phyloP scores from a whole-genome alignment of 2,113 vertebrate species.

The Nannospalax galili region DNA sequence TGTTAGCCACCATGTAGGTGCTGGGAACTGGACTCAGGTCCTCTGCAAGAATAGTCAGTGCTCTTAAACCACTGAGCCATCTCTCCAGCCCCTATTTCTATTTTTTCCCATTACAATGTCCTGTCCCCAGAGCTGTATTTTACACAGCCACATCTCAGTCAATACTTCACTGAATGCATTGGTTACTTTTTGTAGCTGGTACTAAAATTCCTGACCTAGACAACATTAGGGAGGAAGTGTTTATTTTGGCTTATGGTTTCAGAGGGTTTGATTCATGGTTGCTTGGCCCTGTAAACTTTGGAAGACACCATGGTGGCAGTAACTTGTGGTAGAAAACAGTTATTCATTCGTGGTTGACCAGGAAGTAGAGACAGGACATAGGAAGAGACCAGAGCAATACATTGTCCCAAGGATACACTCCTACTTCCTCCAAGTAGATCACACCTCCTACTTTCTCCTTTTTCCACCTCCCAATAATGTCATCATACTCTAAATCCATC shows the following conservation, averaged over 20 bases:
- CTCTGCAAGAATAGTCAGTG: too few species aligned
- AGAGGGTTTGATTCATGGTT: neutral
- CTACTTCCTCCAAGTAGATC: neutral
- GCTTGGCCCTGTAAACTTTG: neutral
- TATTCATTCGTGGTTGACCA: neutral
- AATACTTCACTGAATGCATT: too few species aligned
- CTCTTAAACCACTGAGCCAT: too few species aligned
- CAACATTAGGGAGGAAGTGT: neutral
- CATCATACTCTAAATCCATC: neutral
- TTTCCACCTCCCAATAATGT: neutral
- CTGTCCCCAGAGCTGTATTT: neutral
- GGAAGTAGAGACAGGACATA: neutral
- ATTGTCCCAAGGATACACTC: neutral
- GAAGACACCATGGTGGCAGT: neutral
- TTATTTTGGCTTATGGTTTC: neutral
- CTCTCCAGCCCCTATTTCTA: too few species aligned
- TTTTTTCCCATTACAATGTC: neutral
- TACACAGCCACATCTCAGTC: neutral
- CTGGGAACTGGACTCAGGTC: too few species aligned
- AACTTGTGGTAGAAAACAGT: neutral
- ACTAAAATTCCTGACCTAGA: too few species aligned
- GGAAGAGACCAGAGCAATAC: neutral
- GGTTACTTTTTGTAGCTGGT: neutral
- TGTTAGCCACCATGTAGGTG: too few species aligned
- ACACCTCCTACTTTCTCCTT: neutral